Evolutionary conservation across 2,797 vertebrate genomes (phyloP), one percentile per base, ranked within the genome.

Genomic region (Semotilus atromaculatus): DNA sequence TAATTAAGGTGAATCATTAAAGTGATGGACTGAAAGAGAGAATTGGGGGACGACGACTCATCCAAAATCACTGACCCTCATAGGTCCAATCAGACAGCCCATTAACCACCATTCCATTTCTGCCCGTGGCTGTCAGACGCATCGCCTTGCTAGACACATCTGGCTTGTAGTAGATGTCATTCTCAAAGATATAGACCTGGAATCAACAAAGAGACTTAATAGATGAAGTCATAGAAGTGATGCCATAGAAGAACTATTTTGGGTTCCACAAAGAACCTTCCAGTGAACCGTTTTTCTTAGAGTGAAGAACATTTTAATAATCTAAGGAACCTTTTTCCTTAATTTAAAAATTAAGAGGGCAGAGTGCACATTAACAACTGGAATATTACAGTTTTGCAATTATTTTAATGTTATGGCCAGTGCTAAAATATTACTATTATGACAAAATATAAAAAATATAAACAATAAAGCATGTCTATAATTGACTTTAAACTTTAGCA

Each of bases 11-110:
- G 64, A 51, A 21, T 78, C 51, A 70, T 78, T 84, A 78, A 19
- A 70, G 48, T 34, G 48, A 70, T 31, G 11, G 74, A 77, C 64
- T 26, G 82, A 40, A 36, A 55, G 11, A 16, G 36, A 38, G 26
- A 21, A 43, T 84, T 55, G 16, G 43, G 16, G 26, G 29, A 62
- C 1, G 29, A 62, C 1, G 3, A 45, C 7, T 26, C 29, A 23
- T 51, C 31, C 9, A 48, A 80, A 34, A 73, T 64, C 67, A 85
- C 85, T 84, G 38, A 97, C 96, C 96, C 89, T 96, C 96, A 71
- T 97, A 97, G 1, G 92, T 94, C 96, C 96, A 97, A 87, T 97
- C 96, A 11, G 95, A 92, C 86, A 97, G 90, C 26, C 96, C 96
- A 72, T 96, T 97, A 75, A 93, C 86, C 75, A 96, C 87, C 14